Evolutionary conservation across 2,797 vertebrate species (phyloP).

Genomic region (Champsocephalus esox): DNA sequence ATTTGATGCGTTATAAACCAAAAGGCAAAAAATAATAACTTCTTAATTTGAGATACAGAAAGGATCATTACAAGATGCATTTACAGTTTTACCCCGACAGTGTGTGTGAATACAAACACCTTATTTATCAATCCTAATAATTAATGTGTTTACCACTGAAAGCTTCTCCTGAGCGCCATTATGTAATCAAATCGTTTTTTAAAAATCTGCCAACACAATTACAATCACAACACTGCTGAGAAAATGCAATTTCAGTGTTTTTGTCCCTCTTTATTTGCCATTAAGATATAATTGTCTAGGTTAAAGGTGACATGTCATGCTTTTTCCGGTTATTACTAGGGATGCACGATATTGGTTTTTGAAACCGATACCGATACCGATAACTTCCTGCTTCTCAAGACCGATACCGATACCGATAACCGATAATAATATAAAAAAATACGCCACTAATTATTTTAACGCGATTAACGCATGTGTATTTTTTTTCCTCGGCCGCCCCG

Average conservation of each 20-base stretch:
- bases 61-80: neutral
- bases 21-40: neutral
- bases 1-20: conserved; percentile 15
- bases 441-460: too few relatives aligned
- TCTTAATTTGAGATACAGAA: neutral
- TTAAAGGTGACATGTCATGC: neutral
- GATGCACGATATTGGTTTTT: too few relatives aligned
- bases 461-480: too few relatives aligned
- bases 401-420: too few relatives aligned
- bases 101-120: neutral
- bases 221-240: neutral
- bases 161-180: neutral
- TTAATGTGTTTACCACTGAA: neutral
- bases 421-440: too few relatives aligned
- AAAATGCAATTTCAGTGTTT: neutral
- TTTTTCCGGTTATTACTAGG: too few relatives aligned
- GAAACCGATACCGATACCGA: too few relatives aligned
- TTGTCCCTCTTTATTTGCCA: neutral
- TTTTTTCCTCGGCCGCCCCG: too few relatives aligned
- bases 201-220: neutral
- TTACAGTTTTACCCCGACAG: neutral
- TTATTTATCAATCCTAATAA: neutral
- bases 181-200: neutral
- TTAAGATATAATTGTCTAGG: neutral
- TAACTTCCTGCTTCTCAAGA: too few relatives aligned